Evolutionary conservation across 1,140 invertebrate species (phyloP).

Genomic region (Papilio dardanus): DNA sequence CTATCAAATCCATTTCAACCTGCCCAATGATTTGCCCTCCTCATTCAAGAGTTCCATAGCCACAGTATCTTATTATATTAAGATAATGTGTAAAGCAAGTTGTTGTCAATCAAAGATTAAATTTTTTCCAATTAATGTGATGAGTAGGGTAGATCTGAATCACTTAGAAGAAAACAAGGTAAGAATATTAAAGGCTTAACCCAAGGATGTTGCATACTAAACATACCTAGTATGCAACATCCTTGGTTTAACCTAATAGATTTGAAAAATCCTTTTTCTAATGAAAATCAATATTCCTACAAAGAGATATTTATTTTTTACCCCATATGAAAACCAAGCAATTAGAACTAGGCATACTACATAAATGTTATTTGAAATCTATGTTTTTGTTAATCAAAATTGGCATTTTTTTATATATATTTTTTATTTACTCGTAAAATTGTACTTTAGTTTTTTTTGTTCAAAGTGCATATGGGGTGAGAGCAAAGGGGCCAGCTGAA

Average conservation of each 20-base stretch:
- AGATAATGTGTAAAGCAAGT: conserved; percentile 54
- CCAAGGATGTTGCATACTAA: too few relatives aligned
- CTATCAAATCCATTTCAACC: conserved; percentile 65
- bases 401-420: too few relatives aligned
- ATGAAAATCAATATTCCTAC: neutral
- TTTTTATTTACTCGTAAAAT: too few relatives aligned
- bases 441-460: too few relatives aligned
- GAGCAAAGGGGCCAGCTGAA: too few relatives aligned
- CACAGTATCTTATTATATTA: conserved; percentile 58
- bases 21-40: conserved; percentile 65
- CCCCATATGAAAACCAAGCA: neutral
- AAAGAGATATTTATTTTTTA: neutral
- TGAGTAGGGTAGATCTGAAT: conserved; percentile 60
- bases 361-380: too few relatives aligned
- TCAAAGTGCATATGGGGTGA: too few relatives aligned
- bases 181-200: too few relatives aligned
- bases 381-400: too few relatives aligned
- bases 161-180: conserved; percentile 61
- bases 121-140: conserved; percentile 54
- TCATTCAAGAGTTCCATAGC: conserved; percentile 65
- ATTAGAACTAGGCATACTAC: too few relatives aligned
- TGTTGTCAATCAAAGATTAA: conserved; percentile 50
- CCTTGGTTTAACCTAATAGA: neutral
- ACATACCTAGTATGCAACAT: too few relatives aligned
- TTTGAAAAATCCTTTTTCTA: neutral